Conservation (phyloP, 2,797 vertebrate genomes). For the Labeo calbasu region DNA sequence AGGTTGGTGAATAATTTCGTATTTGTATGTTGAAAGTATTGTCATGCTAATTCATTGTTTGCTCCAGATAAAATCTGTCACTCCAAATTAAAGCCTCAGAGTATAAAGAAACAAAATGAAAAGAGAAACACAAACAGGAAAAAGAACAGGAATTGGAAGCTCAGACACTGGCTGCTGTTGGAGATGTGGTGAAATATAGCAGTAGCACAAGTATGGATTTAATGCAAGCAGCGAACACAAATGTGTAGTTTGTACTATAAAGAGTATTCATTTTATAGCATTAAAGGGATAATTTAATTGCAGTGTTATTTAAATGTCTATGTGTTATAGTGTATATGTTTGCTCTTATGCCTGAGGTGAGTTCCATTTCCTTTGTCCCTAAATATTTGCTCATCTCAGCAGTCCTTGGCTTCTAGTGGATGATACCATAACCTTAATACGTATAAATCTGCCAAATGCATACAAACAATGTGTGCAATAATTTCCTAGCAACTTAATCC, state of each 20-base stretch:
- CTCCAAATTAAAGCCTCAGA: not conserved
- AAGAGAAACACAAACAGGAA: conserved; percentile 50
- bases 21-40: conserved; percentile 12
- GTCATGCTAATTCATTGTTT: conserved; percentile 25
- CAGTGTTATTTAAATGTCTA: not conserved
- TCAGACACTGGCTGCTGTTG: not conserved
- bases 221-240: not conserved
- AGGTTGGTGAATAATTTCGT: conserved; percentile 10
- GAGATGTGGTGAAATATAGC: not conserved
- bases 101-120: not conserved
- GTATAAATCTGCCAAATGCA: not conserved
- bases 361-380: not conserved
- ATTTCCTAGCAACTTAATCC: not conserved
- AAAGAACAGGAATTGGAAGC: not conserved
- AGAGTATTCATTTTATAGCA: not conserved
- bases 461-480: not conserved
- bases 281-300: not conserved
- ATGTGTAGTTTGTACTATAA: not conserved
- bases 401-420: not conserved
- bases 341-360: not conserved
- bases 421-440: not conserved
- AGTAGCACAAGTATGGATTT: not conserved
- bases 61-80: conserved; percentile 13
- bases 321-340: not conserved
- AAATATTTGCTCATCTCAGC: not conserved